Conservation (phyloP, 2,797 vertebrate genomes). For the Rhinichthys osculus region DNA sequence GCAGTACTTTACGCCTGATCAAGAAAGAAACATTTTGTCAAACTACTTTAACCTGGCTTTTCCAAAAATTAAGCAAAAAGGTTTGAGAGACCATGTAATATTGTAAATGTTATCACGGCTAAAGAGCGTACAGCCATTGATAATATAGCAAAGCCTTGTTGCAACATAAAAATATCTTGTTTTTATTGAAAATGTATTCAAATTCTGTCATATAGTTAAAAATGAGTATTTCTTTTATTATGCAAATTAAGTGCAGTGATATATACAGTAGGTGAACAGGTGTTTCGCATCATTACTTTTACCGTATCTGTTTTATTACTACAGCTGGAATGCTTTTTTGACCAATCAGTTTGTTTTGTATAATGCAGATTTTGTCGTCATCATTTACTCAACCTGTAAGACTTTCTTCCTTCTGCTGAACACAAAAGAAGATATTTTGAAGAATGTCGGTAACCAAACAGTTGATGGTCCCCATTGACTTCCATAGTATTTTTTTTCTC, state of each 20-base stretch:
- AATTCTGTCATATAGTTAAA: not conserved
- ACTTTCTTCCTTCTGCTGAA: not conserved
- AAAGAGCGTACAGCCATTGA: not conserved
- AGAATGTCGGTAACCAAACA: not conserved
- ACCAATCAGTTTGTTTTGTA: not conserved
- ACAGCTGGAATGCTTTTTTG: not conserved
- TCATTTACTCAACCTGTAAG: not conserved
- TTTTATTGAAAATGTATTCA: too few relatives aligned
- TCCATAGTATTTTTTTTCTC: not conserved
- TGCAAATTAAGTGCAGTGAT: not conserved
- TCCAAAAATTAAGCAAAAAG: not conserved
- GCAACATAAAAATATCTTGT: not conserved
- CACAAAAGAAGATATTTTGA: not conserved
- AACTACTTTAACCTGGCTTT: not conserved
- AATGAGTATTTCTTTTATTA: not conserved
- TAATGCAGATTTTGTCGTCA: not conserved
- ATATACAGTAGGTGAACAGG: not conserved
- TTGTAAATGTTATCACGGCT: not conserved
- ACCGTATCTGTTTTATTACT: not conserved
- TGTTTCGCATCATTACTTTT: not conserved
- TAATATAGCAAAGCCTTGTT: not conserved
- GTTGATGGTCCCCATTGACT: not conserved
- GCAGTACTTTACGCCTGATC: slow-evolving; percentile 82
- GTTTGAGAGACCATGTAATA: not conserved
- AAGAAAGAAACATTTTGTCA: not conserved